Conservation (phyloP, 2,888 invertebrate species). For the Eledona agricola region DNA sequence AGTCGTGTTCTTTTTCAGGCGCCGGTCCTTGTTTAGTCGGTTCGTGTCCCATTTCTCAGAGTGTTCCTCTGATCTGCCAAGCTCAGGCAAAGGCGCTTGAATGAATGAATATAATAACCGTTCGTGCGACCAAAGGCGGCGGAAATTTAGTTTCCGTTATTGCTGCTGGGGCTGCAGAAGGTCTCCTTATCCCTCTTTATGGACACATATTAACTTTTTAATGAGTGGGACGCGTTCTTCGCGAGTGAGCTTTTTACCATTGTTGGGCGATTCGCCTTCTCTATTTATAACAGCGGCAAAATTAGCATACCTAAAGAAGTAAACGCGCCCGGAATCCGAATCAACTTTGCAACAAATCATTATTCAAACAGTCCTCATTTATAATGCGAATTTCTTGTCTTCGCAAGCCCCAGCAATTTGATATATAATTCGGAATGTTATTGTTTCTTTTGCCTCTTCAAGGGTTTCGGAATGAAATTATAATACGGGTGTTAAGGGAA, state of each 20-base stretch:
- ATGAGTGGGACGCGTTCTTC: too few species aligned
- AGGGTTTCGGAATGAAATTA: too few species aligned
- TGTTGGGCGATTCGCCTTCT: constrained; percentile 37
- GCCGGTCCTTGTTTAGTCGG: too few species aligned
- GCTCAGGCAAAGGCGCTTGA: constrained; percentile 42
- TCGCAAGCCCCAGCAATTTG: constrained; percentile 40
- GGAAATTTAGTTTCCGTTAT: constrained; percentile 59
- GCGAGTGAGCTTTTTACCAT: too few species aligned
- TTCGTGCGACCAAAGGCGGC: constrained; percentile 55
- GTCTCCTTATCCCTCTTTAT: constrained; percentile 43
- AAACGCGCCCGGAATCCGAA: constrained; percentile 42
- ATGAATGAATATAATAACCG: constrained; percentile 58
- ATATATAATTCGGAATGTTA: constrained; percentile 27
- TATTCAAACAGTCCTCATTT: constrained; percentile 41
- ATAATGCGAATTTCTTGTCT: constrained; percentile 40
- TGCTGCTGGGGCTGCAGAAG: constrained; percentile 47
- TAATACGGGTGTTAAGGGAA: too few species aligned
- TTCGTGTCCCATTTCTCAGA: constrained; percentile 35
- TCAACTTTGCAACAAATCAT: constrained; percentile 39
- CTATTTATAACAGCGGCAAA: constrained; percentile 40
- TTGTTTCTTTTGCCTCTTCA: constrained; percentile 7
- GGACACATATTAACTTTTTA: constrained; percentile 45
- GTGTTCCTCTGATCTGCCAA: constrained; percentile 38
- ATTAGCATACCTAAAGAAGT: constrained; percentile 43
- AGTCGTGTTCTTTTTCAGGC: constrained; percentile 21